Evolutionary conservation across 1,140 invertebrate genomes (phyloP), one percentile per base, ranked within the genome.

Genomic region (Rhyacophila brunnea): DNA sequence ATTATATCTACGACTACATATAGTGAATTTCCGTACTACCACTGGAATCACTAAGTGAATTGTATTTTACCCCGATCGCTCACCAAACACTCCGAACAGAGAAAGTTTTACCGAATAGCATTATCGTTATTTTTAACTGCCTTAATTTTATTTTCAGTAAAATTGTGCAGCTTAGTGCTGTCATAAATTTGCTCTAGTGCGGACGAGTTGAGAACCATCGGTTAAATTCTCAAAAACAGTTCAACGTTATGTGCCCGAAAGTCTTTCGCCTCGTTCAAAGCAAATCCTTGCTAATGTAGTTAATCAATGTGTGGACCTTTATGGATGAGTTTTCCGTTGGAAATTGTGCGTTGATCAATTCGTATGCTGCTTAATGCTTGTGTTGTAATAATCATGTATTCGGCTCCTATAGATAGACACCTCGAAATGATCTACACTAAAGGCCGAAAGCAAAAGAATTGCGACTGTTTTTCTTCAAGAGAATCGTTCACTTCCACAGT

Each of bases 391-490:
- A 45, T 18, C 43, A 45, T 20, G 18, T 45, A 17, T 45, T 45
- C 18, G n/a, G 11, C 18, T 4, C 43, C 23, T 9, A 28, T 28
- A 2, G 47, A 34, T 7, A 13, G 47, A 23, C 23, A 18, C 14
- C 13, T 49, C 14, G 32, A 49, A n/a, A 49, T 23, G 10, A 17
- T 17, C 5, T 45, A 45, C 17, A 19, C 14, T 2, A 45, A 45
- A 11, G 17, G 28, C 23, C 40, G 58, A 1, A 44, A 44, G 4
- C 43, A 60, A 18, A 42, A 50, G 4, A 50, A 44, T 10, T 60
- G 58, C 58, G 58, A 60, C 23, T 60, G 58, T 35, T 60, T 60
- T 36, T 54, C 51, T 1, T 42, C 58, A 7, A 35, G 35, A 20
- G 43, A 43, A 32, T 54, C 58, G 1, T 20, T 49, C 7, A 47